phyloP scores from a whole-genome alignment of 2,888 invertebrate species.

The Aproaerema taeniolella region DNA sequence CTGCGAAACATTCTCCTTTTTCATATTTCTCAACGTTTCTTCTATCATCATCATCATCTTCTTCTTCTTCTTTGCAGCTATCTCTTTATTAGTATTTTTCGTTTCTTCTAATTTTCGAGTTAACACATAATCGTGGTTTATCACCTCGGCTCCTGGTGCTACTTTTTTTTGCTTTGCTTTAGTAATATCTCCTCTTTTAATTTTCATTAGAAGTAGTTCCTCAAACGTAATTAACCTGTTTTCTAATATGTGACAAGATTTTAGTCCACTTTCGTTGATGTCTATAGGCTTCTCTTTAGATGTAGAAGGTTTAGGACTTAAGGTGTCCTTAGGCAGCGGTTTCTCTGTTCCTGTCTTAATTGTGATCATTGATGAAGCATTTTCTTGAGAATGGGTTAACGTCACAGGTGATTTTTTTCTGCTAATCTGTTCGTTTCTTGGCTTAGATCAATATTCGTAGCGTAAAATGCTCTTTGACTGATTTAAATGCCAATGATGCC shows the following conservation, averaged over 20 bases:
- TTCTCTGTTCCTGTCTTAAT: conserved; percentile 5
- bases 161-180: conserved; percentile 20
- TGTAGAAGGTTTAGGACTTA: background rate
- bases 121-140: conserved; percentile 23
- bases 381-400: too few species aligned
- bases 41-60: too few species aligned
- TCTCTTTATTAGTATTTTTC: conserved; percentile 17
- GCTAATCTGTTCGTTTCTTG: conserved; percentile 1
- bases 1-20: too few species aligned
- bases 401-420: too few species aligned
- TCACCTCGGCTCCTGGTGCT: conserved; percentile 23
- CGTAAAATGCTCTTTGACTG: conserved; percentile 1
- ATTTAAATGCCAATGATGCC: conserved; percentile 7
- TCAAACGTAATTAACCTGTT: conserved; percentile 20
- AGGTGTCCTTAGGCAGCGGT: conserved; percentile 4
- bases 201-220: conserved; percentile 23
- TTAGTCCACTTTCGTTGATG: background rate
- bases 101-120: conserved; percentile 17
- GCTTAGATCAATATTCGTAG: conserved; percentile 3
- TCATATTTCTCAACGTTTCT: too few species aligned
- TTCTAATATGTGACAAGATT: conserved; percentile 13
- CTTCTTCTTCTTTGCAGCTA: too few species aligned
- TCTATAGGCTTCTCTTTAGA: background rate
- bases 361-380: too few species aligned
- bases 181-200: conserved; percentile 19